A percentile compares a stretch with the other conserved stretches of the same genome.
Evolutionary conservation across 1,140 invertebrate species (phyloP).

Genomic region (Aricia agestis): DNA sequence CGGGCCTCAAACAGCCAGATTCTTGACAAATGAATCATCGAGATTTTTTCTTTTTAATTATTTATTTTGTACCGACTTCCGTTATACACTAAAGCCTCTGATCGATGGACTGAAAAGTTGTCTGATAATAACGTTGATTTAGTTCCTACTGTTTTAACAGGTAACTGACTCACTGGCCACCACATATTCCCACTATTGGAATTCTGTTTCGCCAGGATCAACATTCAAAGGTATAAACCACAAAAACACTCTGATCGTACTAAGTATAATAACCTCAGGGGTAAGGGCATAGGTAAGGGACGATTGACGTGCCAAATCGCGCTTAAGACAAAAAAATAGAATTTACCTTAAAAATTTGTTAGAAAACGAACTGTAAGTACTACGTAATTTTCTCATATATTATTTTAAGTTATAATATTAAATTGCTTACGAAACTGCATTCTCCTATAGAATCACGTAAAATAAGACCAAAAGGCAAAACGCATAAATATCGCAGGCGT

Average conservation of each 20-base stretch:
- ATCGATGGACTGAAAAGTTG: neutral
- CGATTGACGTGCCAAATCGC: no score
- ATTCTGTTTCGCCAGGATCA: no score
- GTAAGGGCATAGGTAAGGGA: no score
- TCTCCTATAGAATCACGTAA: slow-evolving; percentile 24
- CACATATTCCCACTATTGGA: no score
- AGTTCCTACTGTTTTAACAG: no score
- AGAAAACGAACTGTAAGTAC: neutral
- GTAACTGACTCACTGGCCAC: no score
- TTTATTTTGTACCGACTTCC: slow-evolving; percentile 30
- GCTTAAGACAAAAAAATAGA: no score
- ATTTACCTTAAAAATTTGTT: neutral
- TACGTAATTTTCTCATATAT: neutral
- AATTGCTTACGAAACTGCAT: slow-evolving; percentile 22
- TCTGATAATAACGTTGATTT: no score
- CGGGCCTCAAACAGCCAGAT: neutral
- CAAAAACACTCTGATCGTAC: no score
- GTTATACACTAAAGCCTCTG: slow-evolving; percentile 6
- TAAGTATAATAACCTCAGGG: no score
- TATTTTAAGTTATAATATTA: neutral
- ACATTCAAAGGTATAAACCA: no score
- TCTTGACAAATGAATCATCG: slow-evolving; percentile 35
- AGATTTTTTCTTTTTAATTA: slow-evolving; percentile 30
- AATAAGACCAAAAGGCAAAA: slow-evolving; percentile 28
- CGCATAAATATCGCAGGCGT: slow-evolving; percentile 49